Percentiles rank a stretch among this genome's conserved stretches.
phyloP scores from a whole-genome alignment of 2,797 vertebrate species.

The Synaphobranchus kaupii region DNA sequence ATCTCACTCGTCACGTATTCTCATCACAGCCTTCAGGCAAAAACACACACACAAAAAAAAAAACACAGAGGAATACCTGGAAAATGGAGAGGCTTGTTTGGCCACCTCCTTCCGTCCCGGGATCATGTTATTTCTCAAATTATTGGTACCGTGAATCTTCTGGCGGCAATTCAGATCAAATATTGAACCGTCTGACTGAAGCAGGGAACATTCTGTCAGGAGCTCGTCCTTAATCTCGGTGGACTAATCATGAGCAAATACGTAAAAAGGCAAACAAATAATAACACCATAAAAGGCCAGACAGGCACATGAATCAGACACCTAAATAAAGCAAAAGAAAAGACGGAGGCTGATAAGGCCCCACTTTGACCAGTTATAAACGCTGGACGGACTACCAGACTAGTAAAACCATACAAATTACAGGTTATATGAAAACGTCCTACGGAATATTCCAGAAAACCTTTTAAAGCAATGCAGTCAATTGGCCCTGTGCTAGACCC shows the following conservation, averaged over 20 bases:
- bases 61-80: not conserved
- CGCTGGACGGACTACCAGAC: not conserved
- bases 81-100: slow-evolving; percentile 7
- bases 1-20: slow-evolving; percentile 24
- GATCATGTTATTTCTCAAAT: not conserved
- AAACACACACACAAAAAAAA: not conserved
- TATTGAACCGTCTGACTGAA: slow-evolving; percentile 7
- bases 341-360: not conserved
- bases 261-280: slow-evolving; percentile 44
- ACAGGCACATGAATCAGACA: slow-evolving; percentile 48
- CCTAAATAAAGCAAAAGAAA: slow-evolving; percentile 42
- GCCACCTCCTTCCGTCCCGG: not conserved
- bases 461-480: not conserved
- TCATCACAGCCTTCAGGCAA: slow-evolving; percentile 16
- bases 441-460: not conserved
- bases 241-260: slow-evolving; percentile 52
- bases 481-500: not conserved
- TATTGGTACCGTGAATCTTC: not conserved
- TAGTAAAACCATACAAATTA: not conserved
- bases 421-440: not conserved
- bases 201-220: not conserved
- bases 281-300: slow-evolving; percentile 28
- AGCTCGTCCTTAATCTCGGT: not conserved
- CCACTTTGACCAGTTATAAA: not conserved
- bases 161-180: slow-evolving; percentile 25